Conservation (phyloP, 2,888 invertebrate species). For the Hypsopygia costalis region DNA sequence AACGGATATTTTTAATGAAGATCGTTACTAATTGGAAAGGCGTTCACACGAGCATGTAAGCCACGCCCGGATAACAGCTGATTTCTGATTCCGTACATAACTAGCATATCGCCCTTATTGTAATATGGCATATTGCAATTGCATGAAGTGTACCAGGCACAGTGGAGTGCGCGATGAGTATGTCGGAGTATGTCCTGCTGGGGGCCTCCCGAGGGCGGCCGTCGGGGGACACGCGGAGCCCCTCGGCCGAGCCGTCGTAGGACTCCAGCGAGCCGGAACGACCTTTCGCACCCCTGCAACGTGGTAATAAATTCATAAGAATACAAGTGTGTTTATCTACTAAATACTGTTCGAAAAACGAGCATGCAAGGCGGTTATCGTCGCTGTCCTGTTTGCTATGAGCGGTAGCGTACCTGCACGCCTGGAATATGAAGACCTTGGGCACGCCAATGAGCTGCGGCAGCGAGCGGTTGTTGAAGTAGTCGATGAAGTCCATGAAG, state of each 20-base stretch:
- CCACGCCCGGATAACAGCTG: no score
- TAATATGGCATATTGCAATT: no score
- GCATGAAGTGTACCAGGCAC: conserved; percentile 61
- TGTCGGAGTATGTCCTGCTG: conserved; percentile 71
- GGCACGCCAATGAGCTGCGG: conserved; percentile 80
- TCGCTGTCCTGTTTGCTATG: no score
- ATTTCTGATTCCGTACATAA: no score
- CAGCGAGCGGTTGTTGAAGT: conserved; percentile 80
- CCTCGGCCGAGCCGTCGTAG: conserved; percentile 19
- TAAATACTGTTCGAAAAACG: no score
- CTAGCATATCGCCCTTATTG: no score
- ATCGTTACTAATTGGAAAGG: no score
- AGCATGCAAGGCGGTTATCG: no score
- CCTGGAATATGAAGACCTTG: conserved; percentile 87
- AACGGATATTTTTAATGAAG: no score
- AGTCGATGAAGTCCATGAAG: conserved; percentile 76
- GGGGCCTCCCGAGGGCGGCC: conserved; percentile 30
- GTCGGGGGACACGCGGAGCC: conserved; percentile 27
- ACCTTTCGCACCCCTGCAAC: conserved; percentile 18
- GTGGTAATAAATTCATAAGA: no score
- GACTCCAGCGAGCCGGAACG: conserved; percentile 16
- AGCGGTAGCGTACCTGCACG: conserved; percentile 78
- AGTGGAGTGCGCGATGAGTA: conserved; percentile 84
- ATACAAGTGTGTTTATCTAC: no score
- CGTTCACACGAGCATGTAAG: no score